Evolutionary conservation across 1,140 invertebrate species (phyloP), one percentile per base, ranked within the genome.

Genomic region (Drosophila ohnishii): DNA sequence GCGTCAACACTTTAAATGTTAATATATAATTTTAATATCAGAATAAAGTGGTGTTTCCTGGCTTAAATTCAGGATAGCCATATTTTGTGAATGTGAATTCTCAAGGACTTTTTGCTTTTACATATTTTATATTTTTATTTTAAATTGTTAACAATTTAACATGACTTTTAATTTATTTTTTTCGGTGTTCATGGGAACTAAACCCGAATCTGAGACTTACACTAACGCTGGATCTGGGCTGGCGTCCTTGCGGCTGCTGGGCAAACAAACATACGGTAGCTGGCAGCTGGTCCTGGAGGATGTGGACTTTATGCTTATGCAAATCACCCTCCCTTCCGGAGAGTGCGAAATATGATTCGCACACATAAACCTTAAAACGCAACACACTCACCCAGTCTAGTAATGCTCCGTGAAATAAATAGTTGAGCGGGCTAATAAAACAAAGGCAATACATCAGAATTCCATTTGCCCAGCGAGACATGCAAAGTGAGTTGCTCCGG

Each of bases 281-380:
- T 71, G 42, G 28, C 67, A 71, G 67, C 67, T 71, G 67, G 48
- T 71, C 50, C 65, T 58, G 51, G 51, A 71, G 67, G 64, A 70
- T 71, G 65, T 78, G 70, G 83, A 83, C 83, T 86, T 86, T 86
- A 86, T 86, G 79, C 81, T 87, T 86, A 86, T 86, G 83, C 81
- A 86, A 87, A 86, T 86, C 73, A 82, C 60, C 85, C 69, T 57
- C 55, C 45, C 76, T 67, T 73, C 79, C 79, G 79, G 83, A 77
- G 71, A 86, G 83, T 86, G 83, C 83, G 81, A 87, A 86, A 86
- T 86, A 86, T 86, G 79, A 86, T 86, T 76, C 70, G 3, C 39
- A 28, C 40, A 14, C 71, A 86, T 86, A 76, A 86, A 76, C 78
- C 78, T 86, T 66, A 79, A 87, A 79, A 58, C 55, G 75, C 50